Evolutionary conservation across 2,888 invertebrate genomes (phyloP), one percentile per base, ranked within the genome.

Genomic region (Microctonus hyperodae): DNA sequence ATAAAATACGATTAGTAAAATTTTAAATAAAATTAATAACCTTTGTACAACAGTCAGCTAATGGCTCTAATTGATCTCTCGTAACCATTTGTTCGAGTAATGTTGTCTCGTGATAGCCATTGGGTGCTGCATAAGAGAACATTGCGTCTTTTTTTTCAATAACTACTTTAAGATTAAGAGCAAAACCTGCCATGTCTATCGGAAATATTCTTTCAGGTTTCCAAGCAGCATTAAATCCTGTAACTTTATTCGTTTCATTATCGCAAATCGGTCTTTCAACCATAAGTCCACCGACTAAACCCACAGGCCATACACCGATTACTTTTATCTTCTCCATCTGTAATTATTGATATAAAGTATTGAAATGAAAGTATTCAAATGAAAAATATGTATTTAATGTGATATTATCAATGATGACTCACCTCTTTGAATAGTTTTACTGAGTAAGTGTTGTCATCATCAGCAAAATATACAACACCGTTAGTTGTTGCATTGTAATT

Each of bases 121-220:
- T 90, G 77, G 92, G 91, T 67, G 95, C 94, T 73, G 92, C 90
- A 77, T 92, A 92, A 0, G 93, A 92, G 84, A 99, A 96, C 70
- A 86, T 85, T 0, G 93, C 94, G 44, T 92, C 87, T 0, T 91
- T 89, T 75, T 91, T 89, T 20, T 89, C 86, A 4, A 93, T 83
- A 55, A 96, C 87, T 64, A 94, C 84, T 20, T 90, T 89, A 1
- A 94, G 85, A 81, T 94, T 95, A 48, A 97, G 91, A 7, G 94
- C 96, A 81, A 97, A 98, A 0, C 96, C 97, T 0, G 98, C 98
- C 98, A 99, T 99, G 80, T 99, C 98, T 40, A 97, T 90, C 0
- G 98, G 97, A 86, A 98, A 99, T 0, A 94, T 92, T 69, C 98
- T 87, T 75, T 95, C 91, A 0, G 96, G 93, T 78, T 93, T 92